These are phyloP conservation scores for Pomatostomus ruficeps DNA, from an alignment of 2,113 vertebrate genomes.

Conservation along the genomic window DNA sequence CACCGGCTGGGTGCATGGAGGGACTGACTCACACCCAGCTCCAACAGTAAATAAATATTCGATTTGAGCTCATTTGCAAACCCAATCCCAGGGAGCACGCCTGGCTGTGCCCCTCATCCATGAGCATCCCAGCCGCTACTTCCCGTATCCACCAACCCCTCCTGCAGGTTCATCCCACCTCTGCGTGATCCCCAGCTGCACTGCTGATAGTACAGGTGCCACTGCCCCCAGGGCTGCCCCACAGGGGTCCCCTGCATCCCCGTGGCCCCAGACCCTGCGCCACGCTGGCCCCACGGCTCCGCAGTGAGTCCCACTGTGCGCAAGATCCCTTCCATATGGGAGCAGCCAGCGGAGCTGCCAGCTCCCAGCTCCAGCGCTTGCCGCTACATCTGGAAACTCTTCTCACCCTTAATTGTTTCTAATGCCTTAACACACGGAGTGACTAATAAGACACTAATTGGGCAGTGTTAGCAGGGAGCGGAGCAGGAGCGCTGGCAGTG, in stretches of 20 bases:
- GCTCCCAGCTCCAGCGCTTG: conserved; percentile 2
- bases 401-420: conserved; percentile 69
- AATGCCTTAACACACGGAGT: conserved; percentile 63
- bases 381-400: conserved; percentile 64
- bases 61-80: not conserved
- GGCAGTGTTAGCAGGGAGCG: not conserved
- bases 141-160: fast-evolving
- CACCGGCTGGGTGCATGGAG: not conserved
- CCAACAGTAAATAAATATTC: not conserved
- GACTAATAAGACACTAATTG: conserved; percentile 69
- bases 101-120: fast-evolving
- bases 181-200: fast-evolving
- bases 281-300: not conserved
- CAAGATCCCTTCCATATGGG: not conserved
- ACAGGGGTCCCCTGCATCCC: fast-evolving
- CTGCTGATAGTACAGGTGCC: fast-evolving
- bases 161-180: fast-evolving
- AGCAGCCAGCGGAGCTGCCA: not conserved
- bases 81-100: not conserved
- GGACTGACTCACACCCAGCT: not conserved
- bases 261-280: fast-evolving
- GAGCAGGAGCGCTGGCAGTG: not conserved
- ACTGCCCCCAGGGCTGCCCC: not conserved
- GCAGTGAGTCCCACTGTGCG: fast-evolving
- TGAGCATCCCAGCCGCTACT: fast-evolving